phyloP scores from a whole-genome alignment of 2,113 vertebrate genomes.

The Tyrannus savana region DNA sequence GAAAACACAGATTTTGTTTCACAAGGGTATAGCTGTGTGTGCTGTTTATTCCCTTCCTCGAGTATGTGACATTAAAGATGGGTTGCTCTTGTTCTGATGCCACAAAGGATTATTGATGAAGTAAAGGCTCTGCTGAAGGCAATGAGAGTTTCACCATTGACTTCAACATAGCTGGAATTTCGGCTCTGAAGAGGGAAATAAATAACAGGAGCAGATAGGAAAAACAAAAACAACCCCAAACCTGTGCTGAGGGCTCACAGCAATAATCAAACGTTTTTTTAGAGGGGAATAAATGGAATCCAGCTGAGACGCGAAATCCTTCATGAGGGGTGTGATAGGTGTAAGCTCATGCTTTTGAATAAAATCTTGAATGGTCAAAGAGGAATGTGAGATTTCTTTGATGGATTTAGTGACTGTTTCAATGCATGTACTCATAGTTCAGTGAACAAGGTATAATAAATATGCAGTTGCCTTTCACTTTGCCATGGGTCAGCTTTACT shows the following conservation, averaged over 20 bases:
- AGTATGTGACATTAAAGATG: not conserved
- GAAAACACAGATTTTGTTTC: not conserved
- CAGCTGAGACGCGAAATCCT: not conserved
- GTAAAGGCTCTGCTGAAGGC: constrained; percentile 3
- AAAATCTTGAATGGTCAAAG: not conserved
- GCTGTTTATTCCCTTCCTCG: not conserved
- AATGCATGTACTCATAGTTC: not conserved
- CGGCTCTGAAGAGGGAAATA: constrained; percentile 15
- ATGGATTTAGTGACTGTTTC: not conserved
- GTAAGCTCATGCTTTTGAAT: not conserved
- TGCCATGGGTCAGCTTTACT: constrained; percentile 3
- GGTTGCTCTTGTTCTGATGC: not conserved
- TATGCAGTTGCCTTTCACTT: not conserved
- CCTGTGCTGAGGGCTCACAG: not conserved
- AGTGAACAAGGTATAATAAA: not conserved
- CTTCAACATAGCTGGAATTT: constrained; percentile 16
- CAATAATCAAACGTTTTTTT: not conserved
- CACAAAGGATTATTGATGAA: constrained; percentile 26
- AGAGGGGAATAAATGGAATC: not conserved
- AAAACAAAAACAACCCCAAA: not conserved
- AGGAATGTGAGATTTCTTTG: not conserved
- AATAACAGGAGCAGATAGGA: not conserved
- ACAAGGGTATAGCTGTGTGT: not conserved
- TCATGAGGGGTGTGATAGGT: not conserved
- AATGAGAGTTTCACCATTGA: not conserved